Evolutionary conservation across 2,113 vertebrate species (phyloP).

Genomic region (Pycnonotus jocosus): DNA sequence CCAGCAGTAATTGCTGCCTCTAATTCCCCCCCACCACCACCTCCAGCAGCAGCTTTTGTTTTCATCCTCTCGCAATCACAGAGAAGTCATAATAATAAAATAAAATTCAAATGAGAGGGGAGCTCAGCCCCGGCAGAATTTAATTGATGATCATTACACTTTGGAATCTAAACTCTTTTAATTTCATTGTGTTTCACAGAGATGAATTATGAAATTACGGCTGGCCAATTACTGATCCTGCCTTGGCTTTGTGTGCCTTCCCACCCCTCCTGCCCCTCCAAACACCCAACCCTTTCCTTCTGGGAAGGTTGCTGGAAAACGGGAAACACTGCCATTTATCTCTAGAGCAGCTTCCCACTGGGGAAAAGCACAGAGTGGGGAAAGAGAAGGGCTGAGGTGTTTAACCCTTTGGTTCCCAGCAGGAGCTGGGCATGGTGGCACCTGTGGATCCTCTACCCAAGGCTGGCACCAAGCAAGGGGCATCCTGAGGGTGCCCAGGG

Average conservation of each 20-base stretch:
- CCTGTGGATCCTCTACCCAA: background rate
- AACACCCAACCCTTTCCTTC: background rate
- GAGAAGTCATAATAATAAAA: constrained; percentile 50
- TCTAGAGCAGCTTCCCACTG: fast-evolving
- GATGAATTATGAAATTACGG: constrained; percentile 71
- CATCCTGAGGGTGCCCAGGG: background rate
- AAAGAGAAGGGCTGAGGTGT: too few species aligned
- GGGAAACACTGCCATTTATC: background rate
- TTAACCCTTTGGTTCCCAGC: background rate
- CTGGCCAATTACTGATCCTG: constrained; percentile 53
- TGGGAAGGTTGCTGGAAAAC: background rate
- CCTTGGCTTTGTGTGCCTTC: constrained; percentile 2
- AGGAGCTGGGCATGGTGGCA: background rate
- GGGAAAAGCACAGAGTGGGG: background rate
- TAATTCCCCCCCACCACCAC: background rate
- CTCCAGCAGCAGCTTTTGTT: background rate
- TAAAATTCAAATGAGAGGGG: constrained; percentile 70
- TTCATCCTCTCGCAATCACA: background rate
- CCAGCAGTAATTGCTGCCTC: constrained; percentile 27
- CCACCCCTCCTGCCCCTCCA: background rate
- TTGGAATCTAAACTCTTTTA: constrained; percentile 71
- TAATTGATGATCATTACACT: constrained; percentile 76
- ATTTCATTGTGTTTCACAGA: constrained; percentile 65
- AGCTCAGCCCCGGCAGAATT: constrained; percentile 64
- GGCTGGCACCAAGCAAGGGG: background rate